phyloP scores from a whole-genome alignment of 2,113 vertebrate genomes.

The Hippopotamus amphibius region DNA sequence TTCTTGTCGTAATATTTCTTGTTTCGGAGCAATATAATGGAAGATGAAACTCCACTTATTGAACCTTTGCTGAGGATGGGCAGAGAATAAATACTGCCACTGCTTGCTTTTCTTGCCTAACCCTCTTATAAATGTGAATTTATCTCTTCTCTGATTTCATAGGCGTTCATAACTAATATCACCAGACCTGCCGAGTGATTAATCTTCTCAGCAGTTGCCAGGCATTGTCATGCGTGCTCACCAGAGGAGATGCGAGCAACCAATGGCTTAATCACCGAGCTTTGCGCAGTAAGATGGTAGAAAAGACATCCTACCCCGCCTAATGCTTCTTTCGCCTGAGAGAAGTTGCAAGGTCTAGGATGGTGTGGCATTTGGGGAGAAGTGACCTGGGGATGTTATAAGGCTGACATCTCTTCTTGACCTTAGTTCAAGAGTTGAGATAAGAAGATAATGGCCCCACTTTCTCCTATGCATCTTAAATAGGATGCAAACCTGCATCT shows the following conservation, averaged over 20 bases:
- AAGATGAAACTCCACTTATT: not conserved
- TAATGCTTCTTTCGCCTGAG: not conserved
- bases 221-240: not conserved
- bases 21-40: not conserved
- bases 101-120: not conserved
- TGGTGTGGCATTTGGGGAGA: rapidly evolving
- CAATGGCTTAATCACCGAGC: not conserved
- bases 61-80: not conserved
- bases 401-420: no score
- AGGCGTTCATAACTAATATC: not conserved
- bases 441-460: rapidly evolving
- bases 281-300: not conserved
- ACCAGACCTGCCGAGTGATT: not conserved
- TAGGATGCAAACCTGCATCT: not conserved
- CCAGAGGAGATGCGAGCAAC: not conserved
- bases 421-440: not conserved
- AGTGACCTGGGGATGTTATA: rapidly evolving
- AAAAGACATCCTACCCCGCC: not conserved
- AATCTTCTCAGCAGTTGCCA: not conserved
- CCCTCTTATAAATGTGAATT: not conserved
- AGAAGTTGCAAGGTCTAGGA: not conserved
- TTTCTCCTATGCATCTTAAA: not conserved
- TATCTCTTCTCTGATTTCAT: not conserved
- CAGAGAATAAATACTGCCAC: not conserved
- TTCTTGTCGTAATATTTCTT: not conserved